Evolutionary conservation across 1,140 invertebrate species (phyloP), one percentile per base, ranked within the genome.

Genomic region (Megalonaias nervosa): DNA sequence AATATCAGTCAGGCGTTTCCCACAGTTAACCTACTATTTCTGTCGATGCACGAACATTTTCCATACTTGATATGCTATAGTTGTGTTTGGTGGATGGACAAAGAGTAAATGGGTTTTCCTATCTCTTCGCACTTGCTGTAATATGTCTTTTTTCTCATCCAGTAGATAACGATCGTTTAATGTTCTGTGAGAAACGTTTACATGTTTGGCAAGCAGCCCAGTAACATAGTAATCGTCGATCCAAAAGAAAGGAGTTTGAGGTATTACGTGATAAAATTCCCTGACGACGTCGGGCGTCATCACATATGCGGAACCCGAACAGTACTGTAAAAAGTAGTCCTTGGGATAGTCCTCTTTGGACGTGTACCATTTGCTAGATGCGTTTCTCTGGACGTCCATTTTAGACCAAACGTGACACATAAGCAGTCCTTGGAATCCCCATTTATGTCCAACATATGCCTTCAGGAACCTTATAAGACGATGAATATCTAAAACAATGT

Each of bases 401-500:
- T 80, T 75, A n/a, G 73, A 55, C 80, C 81, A 84, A 15, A 85
- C 75, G 72, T 81, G 70, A n/a, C 74, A 67, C 2, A 64, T 64
- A 2, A 73, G 67, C 15, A 80, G 31, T 31, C 76, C 68, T n/a
- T 66, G n/a, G n/a, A 21, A 66, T 6, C 70, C 79, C 66, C 74
- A 76, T 38, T 72, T 77, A n/a, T 77, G 6, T 21, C 66, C 66
- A 23, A 74, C 62, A 21, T 67, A 61, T 19, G 66, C 56, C 3
- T 58, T 26, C 74, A 74, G 66, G 1, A 77, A 38, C 19, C 75
- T 16, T 2, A 72, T 71, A 23, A 80, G 60, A n/a, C 75, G 38
- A 67, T 71, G 72, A 70, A 81, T 81, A 38, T 81, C 73, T 9
- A 81, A 66, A n/a, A 81, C 69, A 77, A 95, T 95, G 86, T 98